A percentile compares a stretch with the other conserved stretches of the same genome.
Evolutionary conservation across 1,140 invertebrate species (phyloP).

Genomic region (Adelges cooleyi): DNA sequence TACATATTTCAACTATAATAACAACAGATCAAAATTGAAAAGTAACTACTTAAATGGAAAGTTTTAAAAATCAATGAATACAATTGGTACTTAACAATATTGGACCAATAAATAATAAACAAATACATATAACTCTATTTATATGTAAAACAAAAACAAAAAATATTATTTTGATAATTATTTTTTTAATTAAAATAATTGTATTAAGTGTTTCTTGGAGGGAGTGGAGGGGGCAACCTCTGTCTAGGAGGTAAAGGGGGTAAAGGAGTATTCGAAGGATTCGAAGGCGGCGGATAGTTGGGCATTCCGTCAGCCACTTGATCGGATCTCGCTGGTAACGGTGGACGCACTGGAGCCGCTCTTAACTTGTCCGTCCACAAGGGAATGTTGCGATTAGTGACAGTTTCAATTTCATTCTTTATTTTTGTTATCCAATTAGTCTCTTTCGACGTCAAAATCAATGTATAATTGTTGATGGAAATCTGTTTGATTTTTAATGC

Average conservation of each 20-base stretch:
- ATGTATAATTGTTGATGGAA: constrained; percentile 1
- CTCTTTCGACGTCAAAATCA: constrained; percentile 10
- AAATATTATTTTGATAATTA: too few relatives aligned
- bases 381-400: not conserved
- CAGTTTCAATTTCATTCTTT: constrained; percentile 18
- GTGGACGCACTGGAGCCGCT: not conserved
- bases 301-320: not conserved
- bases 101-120: too few relatives aligned
- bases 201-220: constrained; percentile 16
- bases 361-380: constrained; percentile 15
- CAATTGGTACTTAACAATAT: too few relatives aligned
- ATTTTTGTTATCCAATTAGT: not conserved
- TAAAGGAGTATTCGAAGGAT: constrained; percentile 4
- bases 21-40: too few relatives aligned
- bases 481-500: constrained; percentile 25
- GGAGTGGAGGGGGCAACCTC: constrained; percentile 10
- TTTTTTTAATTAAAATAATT: not conserved
- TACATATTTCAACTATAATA: too few relatives aligned
- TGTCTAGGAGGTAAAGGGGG: constrained; percentile 14
- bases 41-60: too few relatives aligned
- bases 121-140: too few relatives aligned
- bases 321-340: constrained; percentile 4
- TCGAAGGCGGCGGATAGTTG: not conserved
- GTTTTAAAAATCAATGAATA: too few relatives aligned
- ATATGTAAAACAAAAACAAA: too few relatives aligned